A percentile compares a stretch with the other conserved stretches of the same genome.
Conservation (phyloP, 2,113 vertebrate genomes). For the Sisor rabdophorus region DNA sequence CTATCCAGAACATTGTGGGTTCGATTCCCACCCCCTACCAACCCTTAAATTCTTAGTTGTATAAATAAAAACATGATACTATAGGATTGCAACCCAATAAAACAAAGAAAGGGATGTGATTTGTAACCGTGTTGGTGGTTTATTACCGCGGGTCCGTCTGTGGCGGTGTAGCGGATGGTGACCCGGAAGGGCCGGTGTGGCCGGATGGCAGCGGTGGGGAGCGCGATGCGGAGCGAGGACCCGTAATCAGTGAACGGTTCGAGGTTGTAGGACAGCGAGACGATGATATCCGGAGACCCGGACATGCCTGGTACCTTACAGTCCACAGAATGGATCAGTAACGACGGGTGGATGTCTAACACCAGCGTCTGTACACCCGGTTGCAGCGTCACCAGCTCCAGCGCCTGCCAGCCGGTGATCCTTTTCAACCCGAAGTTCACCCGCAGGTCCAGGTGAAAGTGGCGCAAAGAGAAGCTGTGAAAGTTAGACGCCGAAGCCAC, state of each 20-base stretch:
- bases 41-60: too few species aligned
- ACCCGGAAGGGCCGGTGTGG: conserved; percentile 78
- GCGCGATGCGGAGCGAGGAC: conserved; percentile 79
- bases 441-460: conserved; percentile 84
- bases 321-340: conserved; percentile 77
- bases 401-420: conserved; percentile 84
- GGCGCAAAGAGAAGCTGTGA: conserved; percentile 76
- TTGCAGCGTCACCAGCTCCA: conserved; percentile 74
- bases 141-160: conserved; percentile 86
- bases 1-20: too few species aligned
- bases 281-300: conserved; percentile 48
- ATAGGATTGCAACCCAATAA: too few species aligned
- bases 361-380: conserved; percentile 72
- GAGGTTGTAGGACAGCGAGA: conserved; percentile 72
- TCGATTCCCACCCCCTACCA: too few species aligned
- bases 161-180: conserved; percentile 83
- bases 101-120: too few species aligned
- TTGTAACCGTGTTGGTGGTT: neutral
- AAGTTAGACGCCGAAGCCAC: conserved; percentile 86
- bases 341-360: conserved; percentile 81
- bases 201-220: conserved; percentile 67
- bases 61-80: too few species aligned
- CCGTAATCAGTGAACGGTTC: conserved; percentile 90
- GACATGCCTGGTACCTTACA: conserved; percentile 58
- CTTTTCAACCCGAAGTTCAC: conserved; percentile 80